Evolutionary conservation across 2,797 vertebrate genomes (phyloP).

Genomic region (Lophotriccus pileatus): DNA sequence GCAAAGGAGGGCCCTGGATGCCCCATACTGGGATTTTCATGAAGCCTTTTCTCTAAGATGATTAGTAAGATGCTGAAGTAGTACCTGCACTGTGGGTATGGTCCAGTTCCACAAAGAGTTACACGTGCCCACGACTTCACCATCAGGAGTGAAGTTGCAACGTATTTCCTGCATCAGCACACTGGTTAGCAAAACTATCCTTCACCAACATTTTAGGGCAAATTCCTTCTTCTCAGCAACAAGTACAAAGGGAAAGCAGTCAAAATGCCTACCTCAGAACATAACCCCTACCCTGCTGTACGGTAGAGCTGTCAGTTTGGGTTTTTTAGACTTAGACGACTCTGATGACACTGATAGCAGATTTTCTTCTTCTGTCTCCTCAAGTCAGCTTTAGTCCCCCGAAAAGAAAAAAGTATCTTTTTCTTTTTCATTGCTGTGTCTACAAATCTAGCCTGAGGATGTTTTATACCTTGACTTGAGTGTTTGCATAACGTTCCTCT

Average conservation of each 20-base stretch:
- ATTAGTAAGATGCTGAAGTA: not conserved
- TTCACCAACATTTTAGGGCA: not conserved
- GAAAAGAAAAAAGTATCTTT: not conserved
- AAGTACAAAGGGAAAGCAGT: not conserved
- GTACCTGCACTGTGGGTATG: not conserved
- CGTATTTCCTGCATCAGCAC: not conserved
- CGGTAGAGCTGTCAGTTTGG: not conserved
- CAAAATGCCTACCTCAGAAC: not conserved
- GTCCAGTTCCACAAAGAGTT: not conserved
- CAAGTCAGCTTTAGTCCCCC: not conserved
- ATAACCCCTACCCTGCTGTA: not conserved
- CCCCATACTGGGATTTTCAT: not conserved
- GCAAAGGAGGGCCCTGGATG: not conserved
- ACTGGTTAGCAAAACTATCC: not conserved
- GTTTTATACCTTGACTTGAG: not conserved
- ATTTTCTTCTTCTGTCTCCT: not conserved
- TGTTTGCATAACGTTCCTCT: not conserved
- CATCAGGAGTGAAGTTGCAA: not conserved
- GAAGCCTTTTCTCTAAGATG: not conserved
- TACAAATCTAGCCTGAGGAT: not conserved
- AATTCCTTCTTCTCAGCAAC: not conserved
- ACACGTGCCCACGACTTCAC: accelerated
- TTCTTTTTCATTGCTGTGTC: not conserved
- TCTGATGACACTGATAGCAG: not conserved
- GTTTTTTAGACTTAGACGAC: not conserved